phyloP scores from a whole-genome alignment of 2,888 invertebrate species.

The Pantelozetes paolii region DNA sequence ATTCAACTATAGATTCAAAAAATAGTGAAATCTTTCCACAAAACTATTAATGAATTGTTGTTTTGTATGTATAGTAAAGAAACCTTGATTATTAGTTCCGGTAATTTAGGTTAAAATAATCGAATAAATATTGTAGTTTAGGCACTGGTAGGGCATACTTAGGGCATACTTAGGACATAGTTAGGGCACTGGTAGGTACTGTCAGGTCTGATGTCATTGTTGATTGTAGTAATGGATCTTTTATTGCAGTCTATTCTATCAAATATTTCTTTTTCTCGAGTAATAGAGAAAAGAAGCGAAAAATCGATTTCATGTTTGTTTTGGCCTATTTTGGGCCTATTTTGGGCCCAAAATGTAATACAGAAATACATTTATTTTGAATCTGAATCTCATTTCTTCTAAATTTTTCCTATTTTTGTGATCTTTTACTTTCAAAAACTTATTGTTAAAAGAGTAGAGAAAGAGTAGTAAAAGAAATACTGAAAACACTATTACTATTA shows the following conservation, averaged over 20 bases:
- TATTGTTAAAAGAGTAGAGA: not conserved
- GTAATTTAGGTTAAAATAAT: constrained; percentile 20
- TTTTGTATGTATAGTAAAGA: not conserved
- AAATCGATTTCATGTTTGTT: constrained; percentile 13
- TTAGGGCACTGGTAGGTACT: not conserved
- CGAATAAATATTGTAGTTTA: not conserved
- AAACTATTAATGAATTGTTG: no score
- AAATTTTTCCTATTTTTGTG: not conserved
- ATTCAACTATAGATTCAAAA: no score
- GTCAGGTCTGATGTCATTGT: constrained; percentile 15
- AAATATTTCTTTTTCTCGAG: not conserved
- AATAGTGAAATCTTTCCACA: no score
- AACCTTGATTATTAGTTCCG: not conserved
- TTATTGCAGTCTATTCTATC: constrained; percentile 30
- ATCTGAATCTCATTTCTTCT: constrained; percentile 26
- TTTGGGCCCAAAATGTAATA: constrained; percentile 1
- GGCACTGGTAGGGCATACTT: not conserved
- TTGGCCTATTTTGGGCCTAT: constrained; percentile 16
- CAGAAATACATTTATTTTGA: constrained; percentile 32
- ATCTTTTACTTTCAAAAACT: not conserved
- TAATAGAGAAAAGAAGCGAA: constrained; percentile 22
- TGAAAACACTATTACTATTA: not conserved
- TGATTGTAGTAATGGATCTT: constrained; percentile 35
- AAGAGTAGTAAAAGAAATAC: not conserved
- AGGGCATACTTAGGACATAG: no score